These are phyloP conservation scores for Lochmaea crataegi DNA, from an alignment of 2,888 invertebrate species.

Conservation along the genomic window DNA sequence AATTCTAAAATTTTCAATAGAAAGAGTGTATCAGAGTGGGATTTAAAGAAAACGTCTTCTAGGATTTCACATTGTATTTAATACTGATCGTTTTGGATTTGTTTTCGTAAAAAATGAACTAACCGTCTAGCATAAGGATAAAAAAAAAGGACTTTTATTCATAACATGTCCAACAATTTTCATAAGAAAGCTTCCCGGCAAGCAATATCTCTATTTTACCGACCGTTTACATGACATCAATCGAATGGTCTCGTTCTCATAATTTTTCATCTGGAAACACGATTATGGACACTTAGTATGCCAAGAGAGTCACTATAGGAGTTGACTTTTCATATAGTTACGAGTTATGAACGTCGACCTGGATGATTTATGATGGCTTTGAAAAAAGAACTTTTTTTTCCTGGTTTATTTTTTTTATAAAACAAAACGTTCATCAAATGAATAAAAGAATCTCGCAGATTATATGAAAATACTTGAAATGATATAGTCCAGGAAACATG, in stretches of 20 bases:
- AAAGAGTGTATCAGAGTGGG: no score
- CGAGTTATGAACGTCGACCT: constrained; percentile 1
- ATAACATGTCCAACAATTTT: background rate
- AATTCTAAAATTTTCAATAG: no score
- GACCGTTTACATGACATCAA: constrained; percentile 18
- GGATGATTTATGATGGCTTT: background rate
- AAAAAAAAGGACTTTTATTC: background rate
- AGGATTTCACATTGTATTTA: background rate
- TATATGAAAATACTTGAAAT: no score
- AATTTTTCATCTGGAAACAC: constrained; percentile 18
- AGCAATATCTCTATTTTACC: constrained; percentile 17
- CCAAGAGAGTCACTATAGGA: constrained; percentile 11
- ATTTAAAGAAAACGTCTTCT: no score
- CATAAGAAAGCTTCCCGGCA: constrained; percentile 6
- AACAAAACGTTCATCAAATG: no score
- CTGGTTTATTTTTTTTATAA: no score
- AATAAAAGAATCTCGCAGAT: no score
- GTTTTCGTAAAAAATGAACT: background rate
- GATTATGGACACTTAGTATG: constrained; percentile 15
- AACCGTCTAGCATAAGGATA: background rate
- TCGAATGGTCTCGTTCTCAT: constrained; percentile 12
- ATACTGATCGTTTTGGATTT: background rate
- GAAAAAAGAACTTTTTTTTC: no score
- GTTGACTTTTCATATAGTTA: constrained; percentile 19
- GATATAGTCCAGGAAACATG: no score